These are phyloP conservation scores for Halichoerus grypus DNA, from an alignment of 2,113 vertebrate species.

Conservation along the genomic window DNA sequence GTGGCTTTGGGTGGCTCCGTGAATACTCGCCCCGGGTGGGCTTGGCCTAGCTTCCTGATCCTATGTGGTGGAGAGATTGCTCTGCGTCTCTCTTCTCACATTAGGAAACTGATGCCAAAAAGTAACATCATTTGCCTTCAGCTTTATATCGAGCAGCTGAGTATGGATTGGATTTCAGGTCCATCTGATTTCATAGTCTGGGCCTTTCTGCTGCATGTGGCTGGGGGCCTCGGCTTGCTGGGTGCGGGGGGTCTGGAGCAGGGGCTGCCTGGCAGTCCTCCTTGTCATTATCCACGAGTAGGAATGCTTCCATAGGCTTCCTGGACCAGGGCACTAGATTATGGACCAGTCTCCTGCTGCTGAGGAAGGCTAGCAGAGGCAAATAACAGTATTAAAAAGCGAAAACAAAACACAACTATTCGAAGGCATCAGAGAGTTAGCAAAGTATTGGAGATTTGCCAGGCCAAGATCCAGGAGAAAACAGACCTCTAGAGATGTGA, in stretches of 20 bases:
- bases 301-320: background rate
- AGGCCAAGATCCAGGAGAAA: background rate
- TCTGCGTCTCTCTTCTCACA: background rate
- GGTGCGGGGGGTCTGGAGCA: background rate
- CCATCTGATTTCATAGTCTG: background rate
- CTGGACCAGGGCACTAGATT: background rate
- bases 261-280: too few species aligned
- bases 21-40: accelerated
- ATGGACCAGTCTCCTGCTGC: background rate
- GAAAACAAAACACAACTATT: background rate
- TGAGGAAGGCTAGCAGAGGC: background rate
- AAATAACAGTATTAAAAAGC: background rate
- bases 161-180: background rate
- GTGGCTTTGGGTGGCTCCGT: too few species aligned
- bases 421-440: background rate
- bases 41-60: background rate
- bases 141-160: background rate
- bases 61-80: too few species aligned
- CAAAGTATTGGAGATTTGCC: background rate
- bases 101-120: background rate
- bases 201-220: background rate
- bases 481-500: background rate
- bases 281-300: background rate
- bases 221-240: background rate
- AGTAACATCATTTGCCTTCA: background rate